Evolutionary conservation across 2,113 vertebrate species (phyloP).

Genomic region (Mirounga angustirostris): DNA sequence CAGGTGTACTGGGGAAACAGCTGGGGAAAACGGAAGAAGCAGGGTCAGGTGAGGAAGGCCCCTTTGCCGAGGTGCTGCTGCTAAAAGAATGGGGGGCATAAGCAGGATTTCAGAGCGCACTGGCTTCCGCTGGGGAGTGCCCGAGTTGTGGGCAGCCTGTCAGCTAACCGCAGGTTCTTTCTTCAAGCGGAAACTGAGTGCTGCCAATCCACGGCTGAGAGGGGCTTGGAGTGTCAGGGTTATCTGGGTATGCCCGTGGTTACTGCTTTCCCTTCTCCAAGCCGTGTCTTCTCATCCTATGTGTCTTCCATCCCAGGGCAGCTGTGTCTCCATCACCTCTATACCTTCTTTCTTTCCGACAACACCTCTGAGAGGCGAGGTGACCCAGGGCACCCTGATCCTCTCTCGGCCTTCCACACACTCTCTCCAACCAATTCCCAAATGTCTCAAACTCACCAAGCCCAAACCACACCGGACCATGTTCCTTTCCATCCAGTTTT

Average conservation of each 20-base stretch:
- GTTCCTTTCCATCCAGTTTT: not conserved
- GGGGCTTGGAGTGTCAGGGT: not conserved
- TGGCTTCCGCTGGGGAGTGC: not conserved
- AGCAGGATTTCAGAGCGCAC: fast-evolving
- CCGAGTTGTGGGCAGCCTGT: not conserved
- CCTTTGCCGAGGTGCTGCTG: not conserved
- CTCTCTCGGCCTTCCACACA: not conserved
- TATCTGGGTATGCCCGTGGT: fast-evolving
- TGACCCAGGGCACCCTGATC: not conserved
- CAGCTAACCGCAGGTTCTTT: not conserved
- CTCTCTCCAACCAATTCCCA: not conserved
- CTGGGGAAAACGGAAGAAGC: not conserved
- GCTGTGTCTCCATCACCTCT: not conserved
- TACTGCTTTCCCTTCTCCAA: not conserved
- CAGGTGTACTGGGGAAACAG: not conserved
- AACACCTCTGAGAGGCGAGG: too few species aligned
- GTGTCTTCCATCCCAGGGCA: not conserved
- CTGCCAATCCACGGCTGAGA: not conserved
- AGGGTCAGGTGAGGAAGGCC: not conserved
- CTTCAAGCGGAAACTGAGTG: too few species aligned
- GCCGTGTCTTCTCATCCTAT: not conserved
- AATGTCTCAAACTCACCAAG: not conserved
- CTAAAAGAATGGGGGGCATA: not conserved
- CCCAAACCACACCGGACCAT: not conserved
- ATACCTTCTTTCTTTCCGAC: not conserved